Evolutionary conservation across 30 jellyfish, hydroid and myxozoan genomes (phyloP).

Genomic region (Aurelia sp.): DNA sequence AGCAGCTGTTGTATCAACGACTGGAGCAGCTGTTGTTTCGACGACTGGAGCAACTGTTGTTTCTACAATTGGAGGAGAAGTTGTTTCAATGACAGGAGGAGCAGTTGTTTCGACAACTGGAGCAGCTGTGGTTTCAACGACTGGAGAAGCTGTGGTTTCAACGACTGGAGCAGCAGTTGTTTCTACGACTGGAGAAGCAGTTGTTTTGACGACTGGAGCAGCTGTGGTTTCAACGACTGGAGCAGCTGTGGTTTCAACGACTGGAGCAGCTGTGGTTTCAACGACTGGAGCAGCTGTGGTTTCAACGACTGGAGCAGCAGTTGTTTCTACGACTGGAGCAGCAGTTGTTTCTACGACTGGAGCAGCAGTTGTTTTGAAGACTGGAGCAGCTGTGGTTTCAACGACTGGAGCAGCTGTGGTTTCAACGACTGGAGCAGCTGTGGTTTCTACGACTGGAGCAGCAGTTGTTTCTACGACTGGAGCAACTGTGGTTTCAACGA

Average conservation of each 20-base stretch:
- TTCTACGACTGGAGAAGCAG: background rate
- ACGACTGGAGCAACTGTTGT: conserved; percentile 9
- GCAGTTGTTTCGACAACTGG: conserved; percentile 2
- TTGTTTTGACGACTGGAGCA: conserved; percentile 8
- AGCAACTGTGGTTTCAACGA: conserved; percentile 29
- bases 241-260: conserved; percentile 1
- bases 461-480: conserved; percentile 26
- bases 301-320: conserved; percentile 34
- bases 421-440: conserved; percentile 42
- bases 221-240: background rate
- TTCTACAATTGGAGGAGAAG: conserved; percentile 14
- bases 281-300: conserved; percentile 29
- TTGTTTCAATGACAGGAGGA: background rate
- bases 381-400: conserved; percentile 33
- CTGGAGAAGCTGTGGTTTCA: background rate
- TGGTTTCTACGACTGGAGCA: conserved; percentile 35
- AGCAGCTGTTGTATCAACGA: background rate
- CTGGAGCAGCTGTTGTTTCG: conserved; percentile 14
- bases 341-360: conserved; percentile 5
- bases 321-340: conserved; percentile 6
- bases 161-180: conserved; percentile 34
- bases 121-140: conserved; percentile 7
- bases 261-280: conserved; percentile 8
- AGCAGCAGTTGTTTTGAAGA: background rate
- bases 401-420: conserved; percentile 19